These are phyloP conservation scores for Taeniopygia guttata DNA, from an alignment of 2,797 vertebrate genomes.

Conservation along the genomic window DNA sequence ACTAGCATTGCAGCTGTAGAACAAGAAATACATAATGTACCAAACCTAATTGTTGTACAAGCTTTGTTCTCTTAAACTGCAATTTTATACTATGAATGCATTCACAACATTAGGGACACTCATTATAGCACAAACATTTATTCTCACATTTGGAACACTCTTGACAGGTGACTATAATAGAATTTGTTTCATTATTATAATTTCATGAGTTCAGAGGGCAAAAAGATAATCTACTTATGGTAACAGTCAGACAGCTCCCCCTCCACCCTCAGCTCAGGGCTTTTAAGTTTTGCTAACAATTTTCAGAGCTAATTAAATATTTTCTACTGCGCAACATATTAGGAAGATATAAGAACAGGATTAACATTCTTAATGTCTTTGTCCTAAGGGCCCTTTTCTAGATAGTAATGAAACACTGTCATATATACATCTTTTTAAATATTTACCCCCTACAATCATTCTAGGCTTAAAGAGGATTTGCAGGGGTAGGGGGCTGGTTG, in stretches of 20 bases:
- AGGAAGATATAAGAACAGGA: conserved; percentile 40
- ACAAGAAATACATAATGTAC: background rate
- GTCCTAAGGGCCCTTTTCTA: conserved; percentile 40
- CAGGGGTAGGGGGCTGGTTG: background rate
- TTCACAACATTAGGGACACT: background rate
- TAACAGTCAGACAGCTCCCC: background rate
- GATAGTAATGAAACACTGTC: conserved; percentile 42
- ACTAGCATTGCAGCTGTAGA: background rate
- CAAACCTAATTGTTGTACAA: background rate
- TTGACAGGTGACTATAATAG: conserved; percentile 32
- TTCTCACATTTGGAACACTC: background rate
- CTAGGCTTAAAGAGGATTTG: conserved; percentile 16
- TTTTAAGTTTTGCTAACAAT: conserved; percentile 47
- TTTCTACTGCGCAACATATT: conserved; percentile 47
- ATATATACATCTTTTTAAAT: conserved; percentile 5
- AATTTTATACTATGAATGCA: background rate
- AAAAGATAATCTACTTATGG: conserved; percentile 53
- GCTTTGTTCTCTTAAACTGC: background rate
- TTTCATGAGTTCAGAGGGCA: conserved; percentile 54
- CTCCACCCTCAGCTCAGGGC: background rate
- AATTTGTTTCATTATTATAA: conserved; percentile 42
- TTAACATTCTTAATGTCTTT: conserved; percentile 60
- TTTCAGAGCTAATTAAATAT: conserved; percentile 58
- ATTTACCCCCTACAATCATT: background rate
- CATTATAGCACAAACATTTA: background rate